Conservation (phyloP, 2,888 invertebrate species). For the Cybosia mesomella region DNA sequence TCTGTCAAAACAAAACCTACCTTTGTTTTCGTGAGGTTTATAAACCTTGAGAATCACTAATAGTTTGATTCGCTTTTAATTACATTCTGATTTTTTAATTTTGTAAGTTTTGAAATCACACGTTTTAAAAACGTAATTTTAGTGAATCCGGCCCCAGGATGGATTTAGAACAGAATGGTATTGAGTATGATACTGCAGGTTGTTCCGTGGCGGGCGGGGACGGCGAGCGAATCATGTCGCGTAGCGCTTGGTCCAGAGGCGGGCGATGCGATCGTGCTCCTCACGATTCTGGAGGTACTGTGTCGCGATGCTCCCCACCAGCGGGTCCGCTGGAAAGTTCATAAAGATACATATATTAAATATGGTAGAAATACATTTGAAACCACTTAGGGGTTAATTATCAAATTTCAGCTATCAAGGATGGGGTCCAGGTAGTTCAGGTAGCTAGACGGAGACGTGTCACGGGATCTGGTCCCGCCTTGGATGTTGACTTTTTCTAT, state of each 20-base stretch:
- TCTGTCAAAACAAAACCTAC: too few species aligned
- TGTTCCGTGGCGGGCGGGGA: constrained; percentile 63
- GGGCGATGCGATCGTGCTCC: constrained; percentile 99
- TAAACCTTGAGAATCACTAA: too few species aligned
- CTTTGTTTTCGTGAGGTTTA: too few species aligned
- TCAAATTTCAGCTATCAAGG: too few species aligned
- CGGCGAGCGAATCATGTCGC: constrained; percentile 92
- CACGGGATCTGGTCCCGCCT: too few species aligned
- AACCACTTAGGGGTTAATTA: too few species aligned
- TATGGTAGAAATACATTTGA: background rate
- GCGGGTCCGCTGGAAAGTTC: constrained; percentile 93
- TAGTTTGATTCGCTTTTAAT: too few species aligned
- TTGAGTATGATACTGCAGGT: constrained; percentile 75
- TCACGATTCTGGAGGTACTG: constrained; percentile 99
- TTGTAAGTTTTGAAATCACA: too few species aligned
- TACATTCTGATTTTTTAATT: too few species aligned
- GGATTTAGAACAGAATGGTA: constrained; percentile 79
- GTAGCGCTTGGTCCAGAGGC: constrained; percentile 99
- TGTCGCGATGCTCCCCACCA: constrained; percentile 99
- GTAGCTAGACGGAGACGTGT: too few species aligned
- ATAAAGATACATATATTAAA: background rate
- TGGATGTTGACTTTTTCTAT: background rate
- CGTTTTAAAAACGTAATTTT: too few species aligned
- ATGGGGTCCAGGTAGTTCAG: too few species aligned
- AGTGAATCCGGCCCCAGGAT: constrained; percentile 53